Base-by-base conservation (phyloP, 2,888 invertebrate species). In the Dermolepida albohirtum region DNA sequence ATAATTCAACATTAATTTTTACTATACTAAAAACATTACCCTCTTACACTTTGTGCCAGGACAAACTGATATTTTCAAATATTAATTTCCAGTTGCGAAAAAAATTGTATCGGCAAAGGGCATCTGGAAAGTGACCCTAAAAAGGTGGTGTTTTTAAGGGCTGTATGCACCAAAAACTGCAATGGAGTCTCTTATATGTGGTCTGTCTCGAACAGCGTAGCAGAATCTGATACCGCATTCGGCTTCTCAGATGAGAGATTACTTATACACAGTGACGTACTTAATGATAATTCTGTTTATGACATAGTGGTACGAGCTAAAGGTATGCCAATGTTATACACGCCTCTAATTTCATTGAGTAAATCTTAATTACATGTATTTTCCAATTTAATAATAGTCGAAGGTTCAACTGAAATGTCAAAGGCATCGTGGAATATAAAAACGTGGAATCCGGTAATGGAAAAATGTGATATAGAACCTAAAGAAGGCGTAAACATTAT, bases 31-130 rank as follows among this genome's bases (percentile, higher is more conserved):
- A 41, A 41, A 4, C 41, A 22, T 22, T 22, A 22, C 22, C 4
- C 22, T 22, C 4, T 22, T 22, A 22, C 2, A 22, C 4, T 22
- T 22, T 22, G 4, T 22, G 4, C 4, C 2, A 22, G 2, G 4
- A 22, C 22, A 2, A 2, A 1, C 2, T 22, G 22, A 1, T 22
- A 22, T 22, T 34, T 8, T 34, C 6, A 6, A 10, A 5, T 5
- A 5, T 34, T 34, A 1, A 8, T 34, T 41, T 50, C 17, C 12
- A 64, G 64, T 10, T 66, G 66, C 16, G 47, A 57, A 39, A 66
- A 57, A 22, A 66, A 66, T 49, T 66, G 66, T 16, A 22, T 40
- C 2, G 66, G 49, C 1, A 66, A 57, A 66, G 66, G 66, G 8
- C 34, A 44, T 17, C 22, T 55, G 12, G 54, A 66, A 10, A 39